Base-by-base conservation (phyloP, 2,113 vertebrate species). In the Cettia cetti region DNA sequence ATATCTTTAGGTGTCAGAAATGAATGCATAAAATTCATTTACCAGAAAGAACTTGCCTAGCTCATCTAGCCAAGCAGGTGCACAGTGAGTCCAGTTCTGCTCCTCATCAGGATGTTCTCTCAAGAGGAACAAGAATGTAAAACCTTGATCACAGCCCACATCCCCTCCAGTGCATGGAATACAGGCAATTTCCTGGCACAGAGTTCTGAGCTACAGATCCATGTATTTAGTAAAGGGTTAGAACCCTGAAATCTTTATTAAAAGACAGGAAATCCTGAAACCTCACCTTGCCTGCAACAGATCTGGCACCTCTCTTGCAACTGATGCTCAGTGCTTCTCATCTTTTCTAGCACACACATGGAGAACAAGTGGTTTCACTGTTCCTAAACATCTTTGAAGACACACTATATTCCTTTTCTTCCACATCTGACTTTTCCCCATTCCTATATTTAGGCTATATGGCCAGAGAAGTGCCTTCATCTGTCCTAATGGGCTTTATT, bases 181-280 rank as follows among this genome's bases (percentile, higher is more conserved):
- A 64, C 1, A 45, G 37, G 15, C 15, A 75, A 9, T 27, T 74
- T 89, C 50, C 56, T 42, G n/a, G 56, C 28, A 40, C 21, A 17
- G 24, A 57, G n/a, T 15, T 57, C 50, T 78, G 50, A 91, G 80
- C 47, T 92, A 9, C 72, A 83, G 39, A 59, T 74, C 45, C 82
- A 24, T 30, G n/a, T 35, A 11, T 3, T 47, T 19, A 35, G 16
- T 27, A 22, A 75, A 59, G 7, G 20, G 26, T 69, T 47, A 53
- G 35, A 74, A 39, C 31, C 33, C 42, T 28, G 15, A 13, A 49
- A 18, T 31, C 35, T 18, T 81, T 13, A 50, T 70, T 26, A 53
- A 66, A 90, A 90, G 28, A n/a, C 45, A 80, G 30, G 39, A 89
- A 89, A 81, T 49, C 18, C 64, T 81, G 35, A 81, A 91, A 53